Base-by-base conservation (phyloP, 2,888 invertebrate species). In the Nomada fabriciana region DNA sequence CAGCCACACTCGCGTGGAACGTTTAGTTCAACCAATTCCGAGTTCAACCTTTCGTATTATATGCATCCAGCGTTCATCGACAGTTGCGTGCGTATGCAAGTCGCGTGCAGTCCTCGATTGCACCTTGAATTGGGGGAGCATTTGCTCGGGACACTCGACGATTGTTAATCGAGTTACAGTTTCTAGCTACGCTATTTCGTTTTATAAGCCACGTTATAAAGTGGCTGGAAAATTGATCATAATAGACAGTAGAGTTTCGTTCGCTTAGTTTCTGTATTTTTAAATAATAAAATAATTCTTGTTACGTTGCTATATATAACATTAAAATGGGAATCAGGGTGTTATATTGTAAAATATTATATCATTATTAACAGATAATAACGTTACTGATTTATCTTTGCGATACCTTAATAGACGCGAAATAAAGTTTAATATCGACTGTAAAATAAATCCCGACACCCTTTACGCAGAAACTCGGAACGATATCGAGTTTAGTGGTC, bases 11-110 rank as follows among this genome's bases (percentile, higher is more conserved):
- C 59, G 47, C 53, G 60, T 47, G 83, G 78, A 82, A 84, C 80
- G 84, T 68, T 88, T 83, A 85, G 87, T 79, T 88, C 82, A 72
- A 81, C 65, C 86, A 85, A 87, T 88, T 87, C 84, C 84, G 75
- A 80, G 83, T 81, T 87, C 75, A 80, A 79, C 83, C 81, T 78
- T 83, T 80, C 53, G 47, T 57, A 3, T 23, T 23, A 15, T 57
- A 60, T 43, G 55, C 60, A 15, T 42, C 60, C n/a, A 74, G 20
- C 72, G 67, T 52, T 11, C 36, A 53, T 81, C 61, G 55, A 70
- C 29, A 42, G 47, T 20, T 60, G 68, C 55, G 67, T 64, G 55
- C 61, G 36, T 70, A 70, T 80, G 70, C 73, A 20, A 53, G 47
- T 20, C 64, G 59, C 57, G 70, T 67, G 20, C 55, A 25, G 29